Percentiles rank a stretch among this genome's conserved stretches.
Evolutionary conservation across 2,888 invertebrate species (phyloP).

Genomic region (Oligia strigilis): DNA sequence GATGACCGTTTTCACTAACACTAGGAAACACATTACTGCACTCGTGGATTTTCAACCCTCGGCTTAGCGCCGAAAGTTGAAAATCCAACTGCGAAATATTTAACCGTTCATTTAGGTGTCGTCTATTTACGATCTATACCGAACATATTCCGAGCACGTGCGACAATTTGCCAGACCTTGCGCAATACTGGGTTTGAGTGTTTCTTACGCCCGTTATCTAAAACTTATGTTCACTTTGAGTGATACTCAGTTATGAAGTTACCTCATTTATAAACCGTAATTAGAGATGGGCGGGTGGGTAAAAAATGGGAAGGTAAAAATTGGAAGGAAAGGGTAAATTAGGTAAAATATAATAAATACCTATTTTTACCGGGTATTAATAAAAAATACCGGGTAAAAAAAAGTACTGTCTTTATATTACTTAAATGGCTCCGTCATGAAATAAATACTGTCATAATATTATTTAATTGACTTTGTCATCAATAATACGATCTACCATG

Average conservation of each 20-base stretch:
- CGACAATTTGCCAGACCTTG: slow-evolving; percentile 42
- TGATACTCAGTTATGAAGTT: slow-evolving; percentile 7
- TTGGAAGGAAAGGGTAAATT: too few species aligned
- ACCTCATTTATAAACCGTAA: neutral
- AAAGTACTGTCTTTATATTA: too few species aligned
- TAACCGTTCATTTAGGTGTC: neutral
- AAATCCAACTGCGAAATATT: neutral
- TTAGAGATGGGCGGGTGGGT: too few species aligned
- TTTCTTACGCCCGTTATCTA: slow-evolving; percentile 29
- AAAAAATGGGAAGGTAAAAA: too few species aligned
- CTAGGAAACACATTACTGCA: neutral
- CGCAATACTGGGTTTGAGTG: slow-evolving; percentile 7
- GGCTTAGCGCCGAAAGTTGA: neutral
- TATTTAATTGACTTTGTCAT: too few species aligned
- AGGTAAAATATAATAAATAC: too few species aligned
- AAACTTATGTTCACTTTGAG: slow-evolving; percentile 38
- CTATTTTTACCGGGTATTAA: too few species aligned
- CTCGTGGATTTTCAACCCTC: neutral
- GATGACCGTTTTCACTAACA: neutral
- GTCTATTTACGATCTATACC: neutral
- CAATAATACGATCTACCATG: too few species aligned
- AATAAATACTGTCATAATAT: too few species aligned
- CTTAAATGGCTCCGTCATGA: too few species aligned
- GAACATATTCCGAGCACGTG: slow-evolving; percentile 20
- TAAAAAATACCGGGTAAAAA: too few species aligned